Conservation (phyloP, 2,797 vertebrate species). For the Strix occidentalis region DNA sequence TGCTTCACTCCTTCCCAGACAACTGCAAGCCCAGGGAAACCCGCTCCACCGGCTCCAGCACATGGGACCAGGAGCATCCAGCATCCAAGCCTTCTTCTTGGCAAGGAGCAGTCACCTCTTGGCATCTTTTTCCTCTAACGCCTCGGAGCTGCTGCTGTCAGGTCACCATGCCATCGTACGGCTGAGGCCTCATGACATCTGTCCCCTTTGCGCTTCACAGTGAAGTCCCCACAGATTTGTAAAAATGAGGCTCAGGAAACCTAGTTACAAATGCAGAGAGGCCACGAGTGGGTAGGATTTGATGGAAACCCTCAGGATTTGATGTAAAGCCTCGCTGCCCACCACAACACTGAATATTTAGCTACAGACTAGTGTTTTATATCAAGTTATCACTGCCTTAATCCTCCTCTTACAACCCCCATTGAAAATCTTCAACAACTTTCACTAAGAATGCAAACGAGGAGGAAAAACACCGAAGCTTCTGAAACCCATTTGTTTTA, state of each 20-base stretch:
- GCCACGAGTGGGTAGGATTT: not conserved
- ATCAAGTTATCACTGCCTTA: not conserved
- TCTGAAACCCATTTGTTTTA: not conserved
- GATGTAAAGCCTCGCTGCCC: not conserved
- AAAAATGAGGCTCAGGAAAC: not conserved
- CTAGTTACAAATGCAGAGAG: not conserved
- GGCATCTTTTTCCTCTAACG: not conserved
- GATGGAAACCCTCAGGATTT: not conserved
- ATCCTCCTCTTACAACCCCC: not conserved
- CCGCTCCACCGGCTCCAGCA: not conserved
- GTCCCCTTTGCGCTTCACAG: not conserved
- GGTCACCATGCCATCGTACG: fast-evolving
- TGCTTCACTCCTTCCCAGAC: not conserved
- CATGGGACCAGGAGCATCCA: not conserved
- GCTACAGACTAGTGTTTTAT: not conserved
- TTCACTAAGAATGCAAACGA: not conserved
- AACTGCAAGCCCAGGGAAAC: not conserved
- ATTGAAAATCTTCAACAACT: not conserved
- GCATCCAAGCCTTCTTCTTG: not conserved
- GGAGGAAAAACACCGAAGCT: not conserved
- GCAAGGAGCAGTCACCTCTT: not conserved
- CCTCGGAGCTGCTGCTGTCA: not conserved
- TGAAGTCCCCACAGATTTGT: not conserved
- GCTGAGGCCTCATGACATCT: not conserved
- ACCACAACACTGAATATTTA: not conserved